A percentile compares a stretch with the other conserved stretches of the same genome.
These are phyloP conservation scores for Aspidapion aeneum DNA, from an alignment of 2,888 invertebrate genomes.

Conservation along the genomic window DNA sequence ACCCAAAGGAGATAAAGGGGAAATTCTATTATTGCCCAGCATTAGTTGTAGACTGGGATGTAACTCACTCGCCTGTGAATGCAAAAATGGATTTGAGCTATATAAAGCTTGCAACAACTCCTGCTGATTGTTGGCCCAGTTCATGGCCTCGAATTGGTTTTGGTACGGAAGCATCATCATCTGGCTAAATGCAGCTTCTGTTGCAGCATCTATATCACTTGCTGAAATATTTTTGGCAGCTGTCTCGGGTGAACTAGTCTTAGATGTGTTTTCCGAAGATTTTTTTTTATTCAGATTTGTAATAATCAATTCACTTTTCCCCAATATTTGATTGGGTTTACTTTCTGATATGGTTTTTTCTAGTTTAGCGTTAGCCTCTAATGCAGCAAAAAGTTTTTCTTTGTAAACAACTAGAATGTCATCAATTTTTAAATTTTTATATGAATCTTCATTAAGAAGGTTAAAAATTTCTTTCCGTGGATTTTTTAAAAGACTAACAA, in stretches of 20 bases:
- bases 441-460: conserved; percentile 63
- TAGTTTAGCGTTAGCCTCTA: conserved; percentile 51
- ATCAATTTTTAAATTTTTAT: conserved; percentile 19
- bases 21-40: conserved; percentile 45
- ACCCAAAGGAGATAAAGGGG: conserved; percentile 48
- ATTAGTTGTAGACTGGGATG: conserved; percentile 53
- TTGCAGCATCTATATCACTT: conserved; percentile 66
- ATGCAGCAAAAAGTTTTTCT: conserved; percentile 22
- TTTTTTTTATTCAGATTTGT: conserved; percentile 10
- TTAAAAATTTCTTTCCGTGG: conserved; percentile 77
- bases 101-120: conserved; percentile 56
- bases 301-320: conserved; percentile 25
- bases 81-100: conserved; percentile 49
- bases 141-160: conserved; percentile 59
- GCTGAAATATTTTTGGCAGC: conserved; percentile 48
- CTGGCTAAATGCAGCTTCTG: conserved; percentile 65
- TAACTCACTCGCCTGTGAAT: conserved; percentile 49
- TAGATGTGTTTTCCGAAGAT: conserved; percentile 1
- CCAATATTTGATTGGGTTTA: conserved; percentile 33
- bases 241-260: conserved; percentile 15
- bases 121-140: conserved; percentile 49
- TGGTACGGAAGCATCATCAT: conserved; percentile 74
- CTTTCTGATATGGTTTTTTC: conserved; percentile 23
- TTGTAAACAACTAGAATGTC: conserved; percentile 24
- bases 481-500: conserved; percentile 65